Base-by-base conservation (phyloP, 2,113 vertebrate species). In the Geococcyx californianus region DNA sequence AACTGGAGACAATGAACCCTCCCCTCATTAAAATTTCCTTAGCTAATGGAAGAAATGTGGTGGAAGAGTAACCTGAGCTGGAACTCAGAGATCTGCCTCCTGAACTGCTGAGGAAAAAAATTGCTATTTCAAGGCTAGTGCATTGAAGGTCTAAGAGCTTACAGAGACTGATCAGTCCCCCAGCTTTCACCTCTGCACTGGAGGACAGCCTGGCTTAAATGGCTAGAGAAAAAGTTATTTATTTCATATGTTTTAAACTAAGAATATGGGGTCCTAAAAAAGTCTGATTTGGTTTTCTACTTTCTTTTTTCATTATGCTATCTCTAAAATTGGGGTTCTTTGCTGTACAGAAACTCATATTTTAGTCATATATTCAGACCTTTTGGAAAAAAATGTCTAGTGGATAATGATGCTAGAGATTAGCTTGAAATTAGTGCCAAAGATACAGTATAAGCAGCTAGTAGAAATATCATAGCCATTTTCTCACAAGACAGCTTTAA, bases 401-500 rank as follows among this genome's bases (percentile, higher is more conserved):
- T 85, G 68, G 77, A 89, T 95, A 96, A 85, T 56, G 90, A 85
- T 91, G 62, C 70, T 94, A 79, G 82, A 84, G 94, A 95, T 95
- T 95, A 95, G 47, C 78, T 87, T 92, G 70, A 74, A 96, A 96
- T 95, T 94, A 94, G 80, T 93, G 59, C 88, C 34, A 36, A 84
- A 94, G 92, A 92, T 89, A 66, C 0, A 5, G 40, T 88, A 81
- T 81, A 91, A 95, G 84, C 36, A 95, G 89, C 90, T 90, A 93
- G 93, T 66, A 72, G 88, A 97, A 95, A 87, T 94, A 93, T 95
- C 94, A 55, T 81, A 93, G 64, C 58, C 59, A 74, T 88, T 93
- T 95, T 82, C 86, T 89, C 75, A 86, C 56, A 86, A 95, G 93
- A 95, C 85, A 95, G 92, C 60, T 69, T 34, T 72, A 95, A 94